These are phyloP conservation scores for Catharus fuscescens DNA, from an alignment of 2,113 vertebrate genomes.

Conservation along the genomic window DNA sequence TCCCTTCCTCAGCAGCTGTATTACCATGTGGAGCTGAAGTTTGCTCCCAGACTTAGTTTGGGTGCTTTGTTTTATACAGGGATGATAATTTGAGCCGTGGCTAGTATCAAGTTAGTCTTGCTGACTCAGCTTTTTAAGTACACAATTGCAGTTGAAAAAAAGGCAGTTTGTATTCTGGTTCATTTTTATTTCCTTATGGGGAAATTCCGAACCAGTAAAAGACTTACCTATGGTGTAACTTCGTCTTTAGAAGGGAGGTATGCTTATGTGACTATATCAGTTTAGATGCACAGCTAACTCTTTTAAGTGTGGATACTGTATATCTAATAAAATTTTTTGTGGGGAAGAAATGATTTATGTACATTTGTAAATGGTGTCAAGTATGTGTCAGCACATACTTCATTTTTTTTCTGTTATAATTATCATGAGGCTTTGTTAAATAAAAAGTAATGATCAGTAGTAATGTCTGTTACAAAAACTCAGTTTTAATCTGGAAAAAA, in stretches of 20 bases:
- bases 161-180: background rate
- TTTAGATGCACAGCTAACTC: background rate
- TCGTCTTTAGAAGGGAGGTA: background rate
- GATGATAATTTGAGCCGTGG: background rate
- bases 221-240: background rate
- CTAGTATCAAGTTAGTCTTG: background rate
- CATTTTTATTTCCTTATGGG: background rate
- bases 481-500: background rate
- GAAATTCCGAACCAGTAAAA: background rate
- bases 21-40: background rate
- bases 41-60: background rate
- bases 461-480: background rate
- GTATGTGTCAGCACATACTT: rapidly evolving
- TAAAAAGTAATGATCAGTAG: background rate
- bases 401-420: background rate
- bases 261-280: rapidly evolving
- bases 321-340: background rate
- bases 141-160: background rate
- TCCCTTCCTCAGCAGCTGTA: background rate
- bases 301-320: background rate
- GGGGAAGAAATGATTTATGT: background rate
- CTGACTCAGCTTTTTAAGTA: background rate
- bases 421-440: background rate
- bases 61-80: background rate
- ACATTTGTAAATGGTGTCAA: background rate